Evolutionary conservation across 2,113 vertebrate genomes (phyloP), one percentile per base, ranked within the genome.

Genomic region (Hippocampus guttulatus): DNA sequence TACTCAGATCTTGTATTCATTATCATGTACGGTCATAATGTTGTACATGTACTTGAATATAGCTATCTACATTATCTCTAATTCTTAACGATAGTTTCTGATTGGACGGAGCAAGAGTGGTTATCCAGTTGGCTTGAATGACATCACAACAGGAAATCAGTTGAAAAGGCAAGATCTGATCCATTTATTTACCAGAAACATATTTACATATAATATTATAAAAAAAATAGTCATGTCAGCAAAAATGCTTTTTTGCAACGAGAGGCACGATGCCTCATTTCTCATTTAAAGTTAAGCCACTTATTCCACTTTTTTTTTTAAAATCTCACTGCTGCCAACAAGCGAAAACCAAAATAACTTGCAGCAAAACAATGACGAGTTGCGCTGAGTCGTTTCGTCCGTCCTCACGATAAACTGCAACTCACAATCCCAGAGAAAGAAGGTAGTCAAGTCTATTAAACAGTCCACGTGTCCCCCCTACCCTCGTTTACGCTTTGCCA

Each of bases 151-250:
- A 54, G n/a, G 3, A 45, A 64, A 6, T 41, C 30, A 30, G 41
- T 0, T 81, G 64, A 88, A 89, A 89, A 90, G 79, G 76, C 76
- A 84, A 82, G 67, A 81, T 73, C 70, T 23, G 68, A 77, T 74
- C 55, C 15, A 71, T 90, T 90, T 88, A 90, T 91, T 90, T 54
- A 47, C 65, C 74, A 68, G 68, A 66, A 72, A 77, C 41, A 75
- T 87, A 87, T 84, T 41, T 88, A 88, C 82, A 90, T 72, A 64
- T 40, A 70, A 83, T 33, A 18, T 0, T 6, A 3, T 18, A 61
- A 61, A 18, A 18, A 84, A 81, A 70, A 68, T n/a, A 15, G 7
- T 23, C 27, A 65, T 60, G 67, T 55, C 55, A 21, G 23, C 69
- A 63, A 64, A 38, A 41, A 55, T 33, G 8, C 49, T 27, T 66